Evolutionary conservation across 2,113 vertebrate species (phyloP).

Genomic region (Myotis lucifugus): DNA sequence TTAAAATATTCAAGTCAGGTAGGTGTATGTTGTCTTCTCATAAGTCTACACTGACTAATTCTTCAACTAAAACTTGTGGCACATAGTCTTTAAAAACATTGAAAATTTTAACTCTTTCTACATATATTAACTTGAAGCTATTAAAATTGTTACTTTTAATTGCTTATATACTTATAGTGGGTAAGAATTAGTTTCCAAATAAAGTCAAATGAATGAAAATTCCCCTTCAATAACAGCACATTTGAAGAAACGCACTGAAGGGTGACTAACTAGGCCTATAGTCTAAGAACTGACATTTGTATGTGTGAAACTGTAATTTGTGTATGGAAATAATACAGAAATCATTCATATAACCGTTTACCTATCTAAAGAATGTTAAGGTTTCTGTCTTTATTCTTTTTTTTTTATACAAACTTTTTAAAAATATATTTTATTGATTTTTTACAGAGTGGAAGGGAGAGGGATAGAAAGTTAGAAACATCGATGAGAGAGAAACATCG

Average conservation of each 20-base stretch:
- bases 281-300: background rate
- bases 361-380: slow-evolving; percentile 16
- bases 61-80: background rate
- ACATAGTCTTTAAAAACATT: slow-evolving; percentile 4
- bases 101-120: background rate
- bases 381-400: background rate
- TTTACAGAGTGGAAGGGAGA: too few species aligned
- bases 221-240: background rate
- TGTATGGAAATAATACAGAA: background rate
- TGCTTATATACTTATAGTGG: slow-evolving; percentile 10
- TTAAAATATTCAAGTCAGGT: slow-evolving; percentile 28
- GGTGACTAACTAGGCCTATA: background rate
- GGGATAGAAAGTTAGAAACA: too few species aligned
- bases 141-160: slow-evolving; percentile 19
- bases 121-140: background rate
- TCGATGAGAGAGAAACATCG: too few species aligned
- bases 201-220: slow-evolving; percentile 20
- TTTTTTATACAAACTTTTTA: too few species aligned
- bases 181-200: slow-evolving; percentile 45
- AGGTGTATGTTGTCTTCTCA: background rate
- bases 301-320: slow-evolving; percentile 18
- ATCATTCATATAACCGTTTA: background rate
- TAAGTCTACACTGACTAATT: background rate
- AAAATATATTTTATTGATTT: too few species aligned
- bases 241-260: background rate